Percentiles rank a stretch among this genome's conserved stretches.
phyloP scores from a whole-genome alignment of 1,140 invertebrate genomes.

The Leptinotarsa lineolata region DNA sequence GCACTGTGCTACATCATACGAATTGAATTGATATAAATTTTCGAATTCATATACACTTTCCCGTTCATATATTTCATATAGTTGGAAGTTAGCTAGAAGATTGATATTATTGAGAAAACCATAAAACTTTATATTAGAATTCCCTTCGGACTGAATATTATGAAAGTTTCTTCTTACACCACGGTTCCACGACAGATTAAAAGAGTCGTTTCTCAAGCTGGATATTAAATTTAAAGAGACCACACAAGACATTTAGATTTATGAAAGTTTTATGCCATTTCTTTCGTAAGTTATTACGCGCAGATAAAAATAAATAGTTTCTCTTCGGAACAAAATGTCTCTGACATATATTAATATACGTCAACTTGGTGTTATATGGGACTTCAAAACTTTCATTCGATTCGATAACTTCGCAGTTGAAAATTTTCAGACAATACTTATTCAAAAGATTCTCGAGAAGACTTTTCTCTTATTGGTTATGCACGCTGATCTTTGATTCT shows the following conservation, averaged over 20 bases:
- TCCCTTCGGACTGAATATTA: slow-evolving; percentile 18
- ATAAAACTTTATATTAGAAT: slow-evolving; percentile 24
- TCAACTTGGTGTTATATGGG: background rate
- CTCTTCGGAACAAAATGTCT: background rate
- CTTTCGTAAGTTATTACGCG: slow-evolving; percentile 13
- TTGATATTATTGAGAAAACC: slow-evolving; percentile 17
- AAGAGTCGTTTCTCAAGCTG: slow-evolving; percentile 24
- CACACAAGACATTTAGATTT: slow-evolving; percentile 23
- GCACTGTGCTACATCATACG: too few species aligned
- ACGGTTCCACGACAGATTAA: slow-evolving; percentile 25
- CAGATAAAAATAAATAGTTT: slow-evolving; percentile 27
- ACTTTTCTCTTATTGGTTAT: too few species aligned
- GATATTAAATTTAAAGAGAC: slow-evolving; percentile 27
- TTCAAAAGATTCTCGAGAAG: too few species aligned
- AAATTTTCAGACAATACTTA: too few species aligned
- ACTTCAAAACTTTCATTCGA: background rate
- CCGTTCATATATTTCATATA: too few species aligned
- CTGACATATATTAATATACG: background rate
- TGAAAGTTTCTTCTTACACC: slow-evolving; percentile 19
- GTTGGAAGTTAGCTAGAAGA: background rate
- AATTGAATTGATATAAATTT: too few species aligned
- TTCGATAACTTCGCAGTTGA: too few species aligned
- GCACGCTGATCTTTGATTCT: too few species aligned
- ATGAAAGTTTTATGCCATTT: slow-evolving; percentile 24
- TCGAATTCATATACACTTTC: too few species aligned